Evolutionary conservation across 2,797 vertebrate genomes (phyloP).

Genomic region (Epinephelus malabaricus): DNA sequence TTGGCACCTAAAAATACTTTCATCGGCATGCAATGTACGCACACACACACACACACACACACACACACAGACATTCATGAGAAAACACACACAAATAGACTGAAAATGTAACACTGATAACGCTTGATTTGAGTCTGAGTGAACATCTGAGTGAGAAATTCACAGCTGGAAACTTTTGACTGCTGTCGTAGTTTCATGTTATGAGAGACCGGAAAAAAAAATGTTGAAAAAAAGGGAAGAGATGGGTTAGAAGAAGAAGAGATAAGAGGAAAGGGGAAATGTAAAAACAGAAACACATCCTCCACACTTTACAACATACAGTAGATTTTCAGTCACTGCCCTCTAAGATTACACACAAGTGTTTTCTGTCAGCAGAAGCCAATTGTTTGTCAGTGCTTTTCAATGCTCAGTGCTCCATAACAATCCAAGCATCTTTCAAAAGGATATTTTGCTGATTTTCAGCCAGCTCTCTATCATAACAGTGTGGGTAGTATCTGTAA

Average conservation of each 20-base stretch:
- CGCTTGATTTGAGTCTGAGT: not conserved
- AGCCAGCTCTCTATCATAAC: no score
- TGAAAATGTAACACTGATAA: not conserved
- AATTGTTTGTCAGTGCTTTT: no score
- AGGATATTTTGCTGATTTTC: no score
- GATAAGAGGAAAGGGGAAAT: not conserved
- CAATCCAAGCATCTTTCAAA: no score
- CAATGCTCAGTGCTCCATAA: not conserved
- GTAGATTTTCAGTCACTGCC: not conserved
- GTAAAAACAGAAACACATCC: not conserved
- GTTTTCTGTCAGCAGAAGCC: not conserved
- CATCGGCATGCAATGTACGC: not conserved
- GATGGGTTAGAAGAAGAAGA: not conserved
- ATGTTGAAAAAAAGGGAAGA: no score
- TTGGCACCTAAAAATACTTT: not conserved
- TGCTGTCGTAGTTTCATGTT: not conserved
- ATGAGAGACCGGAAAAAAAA: not conserved
- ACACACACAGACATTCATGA: not conserved
- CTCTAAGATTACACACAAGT: not conserved
- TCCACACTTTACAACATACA: not conserved
- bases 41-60: not conserved
- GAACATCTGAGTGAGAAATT: constrained; percentile 1
- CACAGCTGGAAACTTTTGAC: constrained; percentile 1
- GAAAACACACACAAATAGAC: not conserved
- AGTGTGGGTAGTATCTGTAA: no score